phyloP scores from a whole-genome alignment of 30 jellyfish, hydroid and myxozoan genomes.

The Aurelia aurita region DNA sequence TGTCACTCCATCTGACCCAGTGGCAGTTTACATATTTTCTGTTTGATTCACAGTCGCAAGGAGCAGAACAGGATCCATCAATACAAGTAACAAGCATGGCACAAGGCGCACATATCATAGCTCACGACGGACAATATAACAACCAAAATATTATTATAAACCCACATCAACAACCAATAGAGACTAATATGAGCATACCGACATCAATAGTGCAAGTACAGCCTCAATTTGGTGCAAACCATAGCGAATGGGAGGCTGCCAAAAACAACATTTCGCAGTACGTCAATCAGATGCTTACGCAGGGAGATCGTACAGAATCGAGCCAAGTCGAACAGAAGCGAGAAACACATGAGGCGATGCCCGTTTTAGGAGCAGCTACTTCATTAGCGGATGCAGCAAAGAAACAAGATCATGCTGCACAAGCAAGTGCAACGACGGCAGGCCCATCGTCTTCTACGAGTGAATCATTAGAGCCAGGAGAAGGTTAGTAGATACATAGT shows the following conservation, averaged over 20 bases:
- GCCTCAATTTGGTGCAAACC: slow-evolving; percentile 35
- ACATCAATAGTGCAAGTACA: slow-evolving; percentile 26
- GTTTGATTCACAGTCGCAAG: too few species aligned
- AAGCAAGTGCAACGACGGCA: not conserved
- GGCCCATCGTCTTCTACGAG: not conserved
- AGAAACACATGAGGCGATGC: slow-evolving; percentile 15
- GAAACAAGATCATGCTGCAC: not conserved
- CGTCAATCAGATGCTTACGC: slow-evolving; percentile 38
- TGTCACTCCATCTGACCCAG: too few species aligned
- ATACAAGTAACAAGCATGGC: not conserved
- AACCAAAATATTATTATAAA: not conserved
- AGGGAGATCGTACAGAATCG: slow-evolving; percentile 37
- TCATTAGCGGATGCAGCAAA: not conserved
- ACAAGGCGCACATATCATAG: slow-evolving; percentile 7
- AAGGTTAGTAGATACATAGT: not conserved
- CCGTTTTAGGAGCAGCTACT: slow-evolving; percentile 4
- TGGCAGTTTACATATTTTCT: too few species aligned
- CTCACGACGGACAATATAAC: slow-evolving; percentile 13
- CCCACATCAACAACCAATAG: slow-evolving; percentile 7
- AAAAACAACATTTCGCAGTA: slow-evolving; percentile 72
- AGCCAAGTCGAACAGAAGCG: slow-evolving; percentile 34
- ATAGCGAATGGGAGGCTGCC: slow-evolving; percentile 60
- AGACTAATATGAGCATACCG: not conserved
- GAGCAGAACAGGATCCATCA: not conserved
- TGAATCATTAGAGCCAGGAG: not conserved